phyloP scores from a whole-genome alignment of 2,113 vertebrate species.

The Ariopsis seemanni region DNA sequence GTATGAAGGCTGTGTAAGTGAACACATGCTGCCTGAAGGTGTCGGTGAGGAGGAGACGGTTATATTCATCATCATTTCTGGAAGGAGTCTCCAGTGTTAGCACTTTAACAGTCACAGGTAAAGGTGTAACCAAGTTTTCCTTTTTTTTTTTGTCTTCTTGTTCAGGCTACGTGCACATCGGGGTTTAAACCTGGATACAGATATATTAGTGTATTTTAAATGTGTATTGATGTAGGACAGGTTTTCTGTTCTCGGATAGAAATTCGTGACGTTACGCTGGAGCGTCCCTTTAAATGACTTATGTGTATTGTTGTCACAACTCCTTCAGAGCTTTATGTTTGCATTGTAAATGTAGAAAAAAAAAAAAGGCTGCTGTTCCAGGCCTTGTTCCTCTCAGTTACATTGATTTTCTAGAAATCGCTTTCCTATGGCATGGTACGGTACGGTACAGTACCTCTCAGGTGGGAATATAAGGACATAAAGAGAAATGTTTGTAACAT shows the following conservation, averaged over 20 bases:
- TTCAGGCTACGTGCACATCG: neutral
- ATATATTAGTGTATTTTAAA: neutral
- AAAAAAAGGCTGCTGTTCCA: neutral
- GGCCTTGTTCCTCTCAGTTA: neutral
- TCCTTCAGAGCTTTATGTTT: neutral
- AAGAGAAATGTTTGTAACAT: neutral
- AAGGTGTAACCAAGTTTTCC: neutral
- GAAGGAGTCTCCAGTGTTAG: neutral
- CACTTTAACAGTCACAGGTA: neutral
- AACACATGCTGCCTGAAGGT: too few relatives aligned
- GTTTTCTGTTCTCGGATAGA: neutral
- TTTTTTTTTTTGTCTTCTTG: neutral
- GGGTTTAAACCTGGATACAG: neutral
- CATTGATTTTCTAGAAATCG: too few relatives aligned
- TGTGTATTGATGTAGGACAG: neutral
- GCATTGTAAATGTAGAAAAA: neutral
- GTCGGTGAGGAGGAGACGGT: too few relatives aligned
- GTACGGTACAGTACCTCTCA: too few relatives aligned
- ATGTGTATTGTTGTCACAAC: neutral
- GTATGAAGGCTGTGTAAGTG: neutral
- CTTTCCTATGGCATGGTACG: neutral
- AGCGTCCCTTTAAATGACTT: neutral
- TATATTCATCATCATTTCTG: neutral
- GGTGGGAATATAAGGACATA: neutral
- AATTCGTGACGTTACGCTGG: neutral